Evolutionary conservation across 2,797 vertebrate genomes (phyloP).

Genomic region (Phrynocephalus forsythii): DNA sequence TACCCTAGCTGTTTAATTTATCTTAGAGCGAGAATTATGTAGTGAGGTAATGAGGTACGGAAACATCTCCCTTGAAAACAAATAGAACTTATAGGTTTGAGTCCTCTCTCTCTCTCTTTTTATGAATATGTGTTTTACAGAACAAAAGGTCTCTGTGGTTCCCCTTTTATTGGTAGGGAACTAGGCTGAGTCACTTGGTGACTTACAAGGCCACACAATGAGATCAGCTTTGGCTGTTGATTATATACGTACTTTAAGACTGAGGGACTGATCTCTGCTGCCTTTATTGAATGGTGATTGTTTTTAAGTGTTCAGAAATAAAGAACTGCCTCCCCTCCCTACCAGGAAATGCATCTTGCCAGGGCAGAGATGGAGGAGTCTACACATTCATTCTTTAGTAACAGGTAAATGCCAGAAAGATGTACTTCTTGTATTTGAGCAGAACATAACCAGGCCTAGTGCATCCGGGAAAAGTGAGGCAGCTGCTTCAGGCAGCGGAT

Average conservation of each 20-base stretch:
- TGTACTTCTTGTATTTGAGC: neutral
- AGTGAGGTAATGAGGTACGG: neutral
- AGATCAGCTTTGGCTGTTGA: neutral
- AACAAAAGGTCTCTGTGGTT: slow-evolving; percentile 4
- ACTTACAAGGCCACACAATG: slow-evolving; percentile 21
- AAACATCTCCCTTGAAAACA: neutral
- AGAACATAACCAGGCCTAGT: neutral
- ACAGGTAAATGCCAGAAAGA: neutral
- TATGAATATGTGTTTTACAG: neutral
- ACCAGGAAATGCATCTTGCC: neutral
- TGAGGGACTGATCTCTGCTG: neutral
- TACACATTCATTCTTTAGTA: neutral
- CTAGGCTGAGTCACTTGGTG: slow-evolving; percentile 15
- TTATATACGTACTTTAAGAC: neutral
- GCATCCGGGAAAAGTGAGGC: neutral
- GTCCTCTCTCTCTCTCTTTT: neutral
- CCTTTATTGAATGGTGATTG: neutral
- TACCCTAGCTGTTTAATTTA: neutral
- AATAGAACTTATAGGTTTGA: neutral
- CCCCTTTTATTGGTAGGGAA: slow-evolving; percentile 13
- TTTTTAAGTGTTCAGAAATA: neutral
- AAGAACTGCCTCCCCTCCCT: neutral
- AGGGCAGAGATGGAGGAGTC: neutral
- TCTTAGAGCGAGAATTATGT: neutral
- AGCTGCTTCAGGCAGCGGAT: neutral